Conservation (phyloP, 2,797 vertebrate species). For the Selene dorsalis region DNA sequence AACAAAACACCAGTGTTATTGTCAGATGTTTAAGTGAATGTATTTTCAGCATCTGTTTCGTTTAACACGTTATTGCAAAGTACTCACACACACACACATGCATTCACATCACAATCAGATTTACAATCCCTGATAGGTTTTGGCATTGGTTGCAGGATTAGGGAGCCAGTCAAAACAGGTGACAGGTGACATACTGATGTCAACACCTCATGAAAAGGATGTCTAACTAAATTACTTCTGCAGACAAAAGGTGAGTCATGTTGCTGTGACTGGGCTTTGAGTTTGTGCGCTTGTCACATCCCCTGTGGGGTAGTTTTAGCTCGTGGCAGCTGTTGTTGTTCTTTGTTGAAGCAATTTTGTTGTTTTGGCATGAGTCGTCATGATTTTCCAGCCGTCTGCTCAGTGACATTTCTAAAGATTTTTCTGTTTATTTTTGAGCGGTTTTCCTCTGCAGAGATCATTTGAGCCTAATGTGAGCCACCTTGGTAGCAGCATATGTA, state of each 20-base stretch:
- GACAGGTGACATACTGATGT: constrained; percentile 64
- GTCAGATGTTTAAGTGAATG: constrained; percentile 24
- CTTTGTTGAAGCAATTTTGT: constrained; percentile 39
- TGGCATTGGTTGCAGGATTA: constrained; percentile 66
- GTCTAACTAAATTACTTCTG: constrained; percentile 35
- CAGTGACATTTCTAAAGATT: constrained; percentile 21
- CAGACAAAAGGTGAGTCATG: constrained; percentile 63
- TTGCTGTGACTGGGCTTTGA: constrained; percentile 37
- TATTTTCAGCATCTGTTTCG: constrained; percentile 33
- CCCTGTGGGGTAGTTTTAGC: constrained; percentile 30
- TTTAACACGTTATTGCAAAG: too few species aligned
- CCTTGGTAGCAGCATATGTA: constrained; percentile 22
- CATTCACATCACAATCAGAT: constrained; percentile 21
- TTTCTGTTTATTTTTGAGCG: constrained; percentile 27
- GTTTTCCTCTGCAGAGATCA: constrained; percentile 22
- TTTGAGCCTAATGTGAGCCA: constrained; percentile 20
- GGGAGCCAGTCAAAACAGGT: constrained; percentile 64
- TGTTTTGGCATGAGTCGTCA: constrained; percentile 29
- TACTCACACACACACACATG: constrained; percentile 3
- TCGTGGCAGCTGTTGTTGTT: constrained; percentile 63
- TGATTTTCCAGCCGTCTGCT: constrained; percentile 51
- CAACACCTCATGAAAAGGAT: constrained; percentile 46
- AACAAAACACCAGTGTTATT: constrained; percentile 5
- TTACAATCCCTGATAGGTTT: constrained; percentile 58
- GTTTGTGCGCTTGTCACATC: constrained; percentile 28